Conservation (phyloP, 2,888 invertebrate genomes). For the Anthophora plumipes region DNA sequence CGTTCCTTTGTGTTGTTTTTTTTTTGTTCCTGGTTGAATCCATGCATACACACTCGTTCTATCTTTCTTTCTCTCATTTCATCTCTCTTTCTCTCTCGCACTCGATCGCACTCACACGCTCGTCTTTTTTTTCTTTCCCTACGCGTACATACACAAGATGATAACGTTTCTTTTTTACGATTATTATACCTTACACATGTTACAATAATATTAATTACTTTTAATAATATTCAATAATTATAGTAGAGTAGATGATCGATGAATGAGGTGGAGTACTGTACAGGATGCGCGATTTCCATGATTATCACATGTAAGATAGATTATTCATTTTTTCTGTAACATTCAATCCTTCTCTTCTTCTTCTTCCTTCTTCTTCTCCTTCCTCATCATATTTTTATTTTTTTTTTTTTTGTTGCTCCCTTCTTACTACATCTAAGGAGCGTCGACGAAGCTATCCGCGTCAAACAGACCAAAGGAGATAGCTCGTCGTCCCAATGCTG, state of each 20-base stretch:
- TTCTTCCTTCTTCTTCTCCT: constrained; percentile 19
- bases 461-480: constrained; percentile 52
- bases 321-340: constrained; percentile 86
- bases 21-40: constrained; percentile 48
- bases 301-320: constrained; percentile 89
- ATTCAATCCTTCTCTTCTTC: constrained; percentile 63
- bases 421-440: background rate
- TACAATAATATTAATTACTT: constrained; percentile 83
- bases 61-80: constrained; percentile 30
- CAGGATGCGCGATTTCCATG: constrained; percentile 86
- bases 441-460: constrained; percentile 37
- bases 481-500: constrained; percentile 9
- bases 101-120: constrained; percentile 26
- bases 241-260: constrained; percentile 88
- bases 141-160: constrained; percentile 73
- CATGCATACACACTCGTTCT: constrained; percentile 9
- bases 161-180: constrained; percentile 73
- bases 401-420: background rate
- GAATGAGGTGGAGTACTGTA: constrained; percentile 88
- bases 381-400: background rate
- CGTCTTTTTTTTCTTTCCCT: constrained; percentile 39
- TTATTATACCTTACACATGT: constrained; percentile 78
- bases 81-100: constrained; percentile 20
- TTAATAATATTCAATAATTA: constrained; percentile 84
- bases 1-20: constrained; percentile 41